Evolutionary conservation across 2,797 vertebrate species (phyloP).

Genomic region (Sebastes minor): DNA sequence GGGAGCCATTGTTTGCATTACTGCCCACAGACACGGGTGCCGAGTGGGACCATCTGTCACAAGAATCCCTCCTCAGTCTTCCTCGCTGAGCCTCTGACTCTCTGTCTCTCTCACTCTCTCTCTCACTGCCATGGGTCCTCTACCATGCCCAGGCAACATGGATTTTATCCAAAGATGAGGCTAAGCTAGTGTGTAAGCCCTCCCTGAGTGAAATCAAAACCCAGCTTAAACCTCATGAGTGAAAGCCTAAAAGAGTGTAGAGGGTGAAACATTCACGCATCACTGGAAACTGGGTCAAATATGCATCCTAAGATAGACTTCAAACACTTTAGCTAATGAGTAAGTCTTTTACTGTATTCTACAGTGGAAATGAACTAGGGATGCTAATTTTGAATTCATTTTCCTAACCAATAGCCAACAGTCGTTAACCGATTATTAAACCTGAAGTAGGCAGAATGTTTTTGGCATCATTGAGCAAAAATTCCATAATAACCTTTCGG

Average conservation of each 20-base stretch:
- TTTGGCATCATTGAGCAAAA: no score
- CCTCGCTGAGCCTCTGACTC: constrained; percentile 24
- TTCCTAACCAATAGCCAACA: no score
- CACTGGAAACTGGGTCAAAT: constrained; percentile 43
- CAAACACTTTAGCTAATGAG: background rate
- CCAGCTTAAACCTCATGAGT: constrained; percentile 61
- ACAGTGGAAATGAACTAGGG: background rate
- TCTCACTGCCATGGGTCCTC: constrained; percentile 50
- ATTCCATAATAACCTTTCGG: no score
- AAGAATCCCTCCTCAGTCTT: constrained; percentile 45
- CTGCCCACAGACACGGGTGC: constrained; percentile 63
- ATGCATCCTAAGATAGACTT: constrained; percentile 11
- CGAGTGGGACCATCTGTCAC: constrained; percentile 72
- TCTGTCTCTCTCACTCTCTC: constrained; percentile 16
- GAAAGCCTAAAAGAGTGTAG: constrained; percentile 31
- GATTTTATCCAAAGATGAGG: constrained; percentile 68
- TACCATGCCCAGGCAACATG: constrained; percentile 57
- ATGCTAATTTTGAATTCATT: no score
- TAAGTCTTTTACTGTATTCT: background rate
- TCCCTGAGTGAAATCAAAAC: constrained; percentile 73
- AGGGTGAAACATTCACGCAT: constrained; percentile 26
- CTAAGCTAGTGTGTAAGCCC: constrained; percentile 77
- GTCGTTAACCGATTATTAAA: no score
- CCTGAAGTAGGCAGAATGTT: fast-evolving
- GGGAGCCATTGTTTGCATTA: constrained; percentile 69